phyloP scores from a whole-genome alignment of 2,113 vertebrate genomes.

The Panthera uncia region DNA sequence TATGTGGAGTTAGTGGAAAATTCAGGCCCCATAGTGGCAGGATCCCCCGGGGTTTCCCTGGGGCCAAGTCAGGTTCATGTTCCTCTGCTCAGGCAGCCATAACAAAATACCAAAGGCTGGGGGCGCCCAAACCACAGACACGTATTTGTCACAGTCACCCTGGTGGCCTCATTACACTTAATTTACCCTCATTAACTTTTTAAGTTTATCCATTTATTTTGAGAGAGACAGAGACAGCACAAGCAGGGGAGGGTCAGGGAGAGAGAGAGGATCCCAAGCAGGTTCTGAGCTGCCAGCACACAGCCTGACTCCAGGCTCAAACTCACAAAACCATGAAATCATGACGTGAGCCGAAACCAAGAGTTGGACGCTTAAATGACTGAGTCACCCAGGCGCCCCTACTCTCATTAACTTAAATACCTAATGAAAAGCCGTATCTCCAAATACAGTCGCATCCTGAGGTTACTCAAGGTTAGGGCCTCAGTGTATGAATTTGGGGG shows the following conservation, averaged over 20 bases:
- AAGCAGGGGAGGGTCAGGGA: no score
- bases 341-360: no score
- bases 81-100: neutral
- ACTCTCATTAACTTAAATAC: no score
- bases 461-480: neutral
- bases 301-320: no score
- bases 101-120: neutral
- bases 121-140: neutral
- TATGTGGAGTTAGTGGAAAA: neutral
- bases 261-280: no score
- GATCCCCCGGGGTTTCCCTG: neutral
- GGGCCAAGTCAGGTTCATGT: no score
- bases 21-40: neutral
- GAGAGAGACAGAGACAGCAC: no score
- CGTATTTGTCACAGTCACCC: neutral
- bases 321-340: no score
- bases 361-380: no score
- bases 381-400: no score
- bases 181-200: neutral
- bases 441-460: neutral
- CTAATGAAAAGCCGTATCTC: neutral
- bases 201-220: no score
- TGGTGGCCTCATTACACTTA: neutral
- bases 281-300: no score
- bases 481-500: neutral